Evolutionary conservation across 2,113 vertebrate genomes (phyloP).

Genomic region (Aegithalos caudatus): DNA sequence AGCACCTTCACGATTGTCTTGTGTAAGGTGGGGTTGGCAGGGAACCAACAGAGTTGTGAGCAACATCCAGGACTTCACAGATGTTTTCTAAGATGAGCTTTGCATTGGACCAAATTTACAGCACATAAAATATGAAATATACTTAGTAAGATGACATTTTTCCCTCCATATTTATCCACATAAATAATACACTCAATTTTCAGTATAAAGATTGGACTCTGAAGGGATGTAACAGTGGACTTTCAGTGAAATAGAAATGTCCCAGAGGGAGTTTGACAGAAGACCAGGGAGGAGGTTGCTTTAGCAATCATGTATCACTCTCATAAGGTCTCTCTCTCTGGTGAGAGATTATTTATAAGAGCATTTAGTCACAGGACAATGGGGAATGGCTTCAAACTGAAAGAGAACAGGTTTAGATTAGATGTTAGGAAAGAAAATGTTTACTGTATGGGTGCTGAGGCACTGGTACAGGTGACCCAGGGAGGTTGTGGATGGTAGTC

Average conservation of each 20-base stretch:
- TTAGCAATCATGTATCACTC: neutral
- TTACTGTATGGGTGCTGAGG: neutral
- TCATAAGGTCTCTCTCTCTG: neutral
- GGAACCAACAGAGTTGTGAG: neutral
- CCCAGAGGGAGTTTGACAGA: neutral
- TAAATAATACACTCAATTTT: neutral
- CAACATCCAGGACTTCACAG: neutral
- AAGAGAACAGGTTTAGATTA: neutral
- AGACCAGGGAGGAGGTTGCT: neutral
- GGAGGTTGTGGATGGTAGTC: neutral
- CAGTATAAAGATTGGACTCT: neutral
- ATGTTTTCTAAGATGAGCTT: neutral
- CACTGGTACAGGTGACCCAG: neutral
- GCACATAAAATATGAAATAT: neutral
- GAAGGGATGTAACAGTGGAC: neutral
- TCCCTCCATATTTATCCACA: neutral
- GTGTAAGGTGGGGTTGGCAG: neutral
- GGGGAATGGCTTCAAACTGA: neutral
- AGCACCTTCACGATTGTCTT: neutral
- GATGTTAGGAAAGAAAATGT: neutral
- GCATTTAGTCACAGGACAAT: neutral
- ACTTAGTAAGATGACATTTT: neutral
- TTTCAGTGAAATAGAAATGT: neutral
- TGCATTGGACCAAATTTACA: neutral
- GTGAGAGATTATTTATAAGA: neutral